Evolutionary conservation across 2,113 vertebrate genomes (phyloP), one percentile per base, ranked within the genome.

Genomic region (Daubentonia madagascariensis): DNA sequence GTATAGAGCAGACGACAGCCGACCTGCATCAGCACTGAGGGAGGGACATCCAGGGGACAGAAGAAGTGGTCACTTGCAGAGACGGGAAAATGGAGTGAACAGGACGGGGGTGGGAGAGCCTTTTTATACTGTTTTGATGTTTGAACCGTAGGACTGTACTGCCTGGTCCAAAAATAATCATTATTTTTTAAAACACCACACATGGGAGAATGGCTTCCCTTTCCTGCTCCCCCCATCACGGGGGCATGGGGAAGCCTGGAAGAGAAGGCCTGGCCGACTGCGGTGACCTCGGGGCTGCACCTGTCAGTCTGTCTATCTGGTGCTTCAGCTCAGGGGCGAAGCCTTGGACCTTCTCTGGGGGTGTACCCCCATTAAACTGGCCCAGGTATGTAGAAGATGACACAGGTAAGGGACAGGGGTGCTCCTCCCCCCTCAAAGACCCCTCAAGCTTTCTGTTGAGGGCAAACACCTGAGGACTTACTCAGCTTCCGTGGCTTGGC

Each of bases 331-430:
- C 43, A 61, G 13, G 18, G 30, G 20, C 3, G 37, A 81, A 83
- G 73, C n/a, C 65, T 67, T 28, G 12, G 16, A 37, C 50, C 4
- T 1, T 43, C 72, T 45, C 65, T 1, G 65, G 48, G 43, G 8
- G 10, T 0, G 0, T 28, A 0, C 6, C 45, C 11, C 25, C 5
- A 1, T 37, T 35, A 11, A 0, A 2, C 10, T 17, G 35, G 35
- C 35, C 25, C 35, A 40, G 40, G 40, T 3, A 1, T 4, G 61
- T 1, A 6, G n/a, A 35, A 25, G 76, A 54, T 1, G 23, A 14
- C 20, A 8, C 0, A 40, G 16, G 67, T 22, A 37, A 48, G 86
- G 11, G 59, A 20, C 6, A 12, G 1, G 10, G 16, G 23, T n/a
- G 16, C 9, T 54, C 7, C 17, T 12, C 8, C 37, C 25, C 50